Base-by-base conservation (phyloP, 2,888 invertebrate genomes). In the Amblyjoppa fuscipennis region DNA sequence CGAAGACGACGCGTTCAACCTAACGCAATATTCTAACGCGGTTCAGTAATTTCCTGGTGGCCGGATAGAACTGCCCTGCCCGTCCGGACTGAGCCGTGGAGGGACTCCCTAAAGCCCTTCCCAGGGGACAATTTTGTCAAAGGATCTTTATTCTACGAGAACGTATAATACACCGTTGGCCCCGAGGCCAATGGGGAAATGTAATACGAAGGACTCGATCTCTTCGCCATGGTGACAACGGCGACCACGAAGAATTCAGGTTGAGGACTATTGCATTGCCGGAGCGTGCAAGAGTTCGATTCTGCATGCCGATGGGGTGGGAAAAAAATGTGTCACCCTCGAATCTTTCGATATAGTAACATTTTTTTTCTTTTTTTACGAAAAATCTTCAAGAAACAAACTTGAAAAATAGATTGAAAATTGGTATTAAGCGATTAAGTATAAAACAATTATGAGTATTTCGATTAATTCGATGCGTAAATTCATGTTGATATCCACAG, bases 121-220 rank as follows among this genome's bases (percentile, higher is more conserved):
- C 92, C 93, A 89, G 86, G 94, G 92, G 94, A 93, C 91, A 90
- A 93, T 94, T 94, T 94, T 93, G 94, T 94, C 94, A 94, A 94
- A 94, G 93, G 93, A 93, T 94, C 94, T 94, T 93, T 94, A 94
- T 94, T 93, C 93, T 90, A 92, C 90, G 92, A 91, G 92, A 83
- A 93, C 92, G 92, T 93, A 93, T 94, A 93, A 93, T 93, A 93
- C 89, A 91, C 92, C 91, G 92, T 91, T 89, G 84, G 87, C 90
- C 92, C 93, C 88, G 85, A 83, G 91, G 93, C 91, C 88, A 85
- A 88, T 86, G 90, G 91, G 92, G 93, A 93, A 94, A 93, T 91
- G 91, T 91, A 92, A 92, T 91, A 91, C 87, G 91, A 89, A 90
- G 82, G 83, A 83, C 85, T 77, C 85, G 82, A 85, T 85, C 79